Evolutionary conservation across 2,113 vertebrate species (phyloP), one percentile per base, ranked within the genome.

Genomic region (Notechis scutatus): DNA sequence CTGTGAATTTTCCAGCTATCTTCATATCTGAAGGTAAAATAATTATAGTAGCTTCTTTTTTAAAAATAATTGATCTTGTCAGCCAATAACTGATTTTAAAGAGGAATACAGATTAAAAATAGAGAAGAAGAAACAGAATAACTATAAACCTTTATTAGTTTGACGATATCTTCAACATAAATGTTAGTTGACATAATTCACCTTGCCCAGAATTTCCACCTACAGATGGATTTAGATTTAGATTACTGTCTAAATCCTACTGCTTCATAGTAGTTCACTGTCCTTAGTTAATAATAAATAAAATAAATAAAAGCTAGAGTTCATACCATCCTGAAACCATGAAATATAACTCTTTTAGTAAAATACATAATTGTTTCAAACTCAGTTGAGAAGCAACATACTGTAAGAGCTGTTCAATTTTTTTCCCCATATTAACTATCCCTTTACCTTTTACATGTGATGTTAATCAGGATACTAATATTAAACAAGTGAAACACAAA

Each of bases 241-340:
- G 92, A 87, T 89, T 0, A 52, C 39, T 87, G 0, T 18, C 0
- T n/a, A 64, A 0, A 29, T 85, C 24, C 3, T 69, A 87, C 9
- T 11, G 1, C 0, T 85, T 92, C 55, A 89, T 59, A 2, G 24
- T 42, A 54, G 90, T 81, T 93, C 61, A 74, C 0, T 64, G 1
- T 92, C 87, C 90, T 34, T 85, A 91, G 90, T 91, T 93, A 95
- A 93, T 94, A 93, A 42, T 39, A 54, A 91, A 90, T 90, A 93
- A 96, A 93, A 94, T 93, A 34, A 45, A 50, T 85, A 59, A 93
- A 93, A 87, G 0, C 5, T 29, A 42, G 81, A 90, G 81, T 88
- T 94, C 57, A 88, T 88, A 88, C 87, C 42, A 90, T 92, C 59
- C 88, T 59, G 87, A 85, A 94, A 94, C 59, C 85, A 90, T 87